Base-by-base conservation (phyloP, 2,113 vertebrate species). In the Oryzias curvinotus region DNA sequence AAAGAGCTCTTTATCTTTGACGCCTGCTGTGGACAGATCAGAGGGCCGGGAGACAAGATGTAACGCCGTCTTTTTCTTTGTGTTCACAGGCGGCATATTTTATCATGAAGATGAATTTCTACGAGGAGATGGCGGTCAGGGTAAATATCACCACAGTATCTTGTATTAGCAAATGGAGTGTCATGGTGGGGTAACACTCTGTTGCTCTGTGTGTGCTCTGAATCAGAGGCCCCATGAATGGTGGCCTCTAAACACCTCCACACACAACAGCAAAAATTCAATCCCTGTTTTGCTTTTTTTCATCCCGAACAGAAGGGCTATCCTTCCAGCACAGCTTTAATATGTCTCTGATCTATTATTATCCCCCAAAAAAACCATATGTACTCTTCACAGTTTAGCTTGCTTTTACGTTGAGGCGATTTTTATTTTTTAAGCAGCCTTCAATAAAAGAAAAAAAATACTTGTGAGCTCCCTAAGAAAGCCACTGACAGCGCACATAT, bases 61-160 rank as follows among this genome's bases (percentile, higher is more conserved):
- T 93, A 91, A 93, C 92, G 87, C 90, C 86, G 76, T 94, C 88
- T 93, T 85, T 84, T 82, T 88, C 75, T 85, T 86, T 96, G 90
- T 91, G 89, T 95, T 94, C 92, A 89, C 96, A 98, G 97, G 90
- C 87, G 90, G 94, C 93, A 87, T 95, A 95, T 96, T 95, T 93
- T 94, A 92, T 93, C 93, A 97, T 95, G 96, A 97, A 96, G 96
- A 95, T 95, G 93, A 93, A 98, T 95, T 93, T 96, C 94, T 98
- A 98, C 94, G 91, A 96, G 88, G 91, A 91, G 92, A 98, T 96
- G 95, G 96, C 95, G 92, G 94, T 98, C 95, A 98, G 92, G 96
- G 97, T 98, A 98, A 99, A 97, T 96, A 97, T 94, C 93, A 92
- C 91, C 91, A 94, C 91, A 57, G 83, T 93, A 92, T 87, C 93